Evolutionary conservation across 1,140 invertebrate species (phyloP), one percentile per base, ranked within the genome.

Genomic region (Bombus cullumanus): DNA sequence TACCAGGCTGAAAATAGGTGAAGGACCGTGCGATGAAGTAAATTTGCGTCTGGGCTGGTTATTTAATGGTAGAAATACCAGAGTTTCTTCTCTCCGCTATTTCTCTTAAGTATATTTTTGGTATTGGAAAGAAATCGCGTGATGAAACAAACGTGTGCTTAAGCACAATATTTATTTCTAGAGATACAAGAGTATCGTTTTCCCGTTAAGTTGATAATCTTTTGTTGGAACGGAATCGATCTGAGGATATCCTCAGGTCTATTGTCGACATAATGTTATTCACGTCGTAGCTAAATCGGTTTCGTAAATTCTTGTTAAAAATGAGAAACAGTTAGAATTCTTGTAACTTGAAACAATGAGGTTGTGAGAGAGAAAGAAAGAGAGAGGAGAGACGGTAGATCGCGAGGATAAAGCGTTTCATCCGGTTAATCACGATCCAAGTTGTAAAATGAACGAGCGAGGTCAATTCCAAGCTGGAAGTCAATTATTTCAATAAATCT

Each of bases 401-500:
- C 28, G 25, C 68, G 31, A 64, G 34, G 69, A 81, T 74, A 66
- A 81, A 85, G 53, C 78, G 77, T 81, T n/a, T 81, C 69, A 74
- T 85, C 78, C 83, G 77, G 83, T 34, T 85, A 73, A 85, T 83
- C 74, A 74, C 74, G 81, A 57, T 53, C 22, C 75, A 37, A 84
- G 76, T 68, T 76, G 72, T 68, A 71, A 69, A 69, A 75, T 31
- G 79, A 31, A 43, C 79, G 76, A 31, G 13, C 73, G 85, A 86
- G 85, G 85, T 86, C 80, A 83, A 72, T 71, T 39, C 47, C 57
- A 31, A 41, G n/a, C n/a, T 41, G 59, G 39, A 43, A 69, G 71
- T 76, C 73, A 64, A 86, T 86, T 86, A 86, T 86, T 83, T 69
- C 80, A 57, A 86, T 86, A 86, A 86, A 86, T 86, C 81, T 71